Conservation (phyloP, 1,140 invertebrate species). For the Cotesia chilonis region DNA sequence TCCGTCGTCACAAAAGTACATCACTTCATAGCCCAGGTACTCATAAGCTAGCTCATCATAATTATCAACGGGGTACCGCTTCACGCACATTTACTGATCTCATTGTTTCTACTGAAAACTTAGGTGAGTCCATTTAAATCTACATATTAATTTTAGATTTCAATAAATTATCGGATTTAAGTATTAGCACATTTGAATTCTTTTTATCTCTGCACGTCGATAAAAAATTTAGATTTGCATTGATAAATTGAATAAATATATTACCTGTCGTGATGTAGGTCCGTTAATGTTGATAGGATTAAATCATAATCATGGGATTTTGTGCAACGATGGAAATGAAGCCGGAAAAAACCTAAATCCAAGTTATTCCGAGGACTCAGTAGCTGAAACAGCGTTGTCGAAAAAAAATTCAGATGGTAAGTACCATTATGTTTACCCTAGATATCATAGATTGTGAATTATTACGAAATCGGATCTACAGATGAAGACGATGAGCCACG, state of each 20-base stretch:
- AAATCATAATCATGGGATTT: slow-evolving; percentile 48
- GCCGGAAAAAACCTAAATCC: slow-evolving; percentile 68
- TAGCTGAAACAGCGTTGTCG: slow-evolving; percentile 77
- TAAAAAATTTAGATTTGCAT: neutral
- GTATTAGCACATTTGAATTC: neutral
- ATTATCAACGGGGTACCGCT: slow-evolving; percentile 53
- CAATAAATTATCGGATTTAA: slow-evolving; percentile 17
- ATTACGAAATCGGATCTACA: slow-evolving; percentile 44
- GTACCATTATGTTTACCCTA: slow-evolving; percentile 50
- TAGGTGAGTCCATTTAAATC: slow-evolving; percentile 65
- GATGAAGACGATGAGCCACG: slow-evolving; percentile 83
- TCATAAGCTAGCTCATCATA: slow-evolving; percentile 65
- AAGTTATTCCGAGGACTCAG: slow-evolving; percentile 80
- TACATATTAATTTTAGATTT: slow-evolving; percentile 19
- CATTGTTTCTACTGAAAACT: slow-evolving; percentile 76
- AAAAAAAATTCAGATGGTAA: slow-evolving; percentile 86
- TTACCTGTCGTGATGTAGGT: slow-evolving; percentile 41
- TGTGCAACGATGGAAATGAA: slow-evolving; percentile 50
- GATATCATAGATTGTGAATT: neutral
- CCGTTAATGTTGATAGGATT: slow-evolving; percentile 41
- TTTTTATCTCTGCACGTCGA: neutral
- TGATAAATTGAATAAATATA: neutral
- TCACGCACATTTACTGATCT: slow-evolving; percentile 72
- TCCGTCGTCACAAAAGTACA: slow-evolving; percentile 81
- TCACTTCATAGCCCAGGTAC: slow-evolving; percentile 75